Percentiles rank a stretch among this genome's conserved stretches.
phyloP scores from a whole-genome alignment of 1,140 invertebrate genomes.

The Musca domestica region DNA sequence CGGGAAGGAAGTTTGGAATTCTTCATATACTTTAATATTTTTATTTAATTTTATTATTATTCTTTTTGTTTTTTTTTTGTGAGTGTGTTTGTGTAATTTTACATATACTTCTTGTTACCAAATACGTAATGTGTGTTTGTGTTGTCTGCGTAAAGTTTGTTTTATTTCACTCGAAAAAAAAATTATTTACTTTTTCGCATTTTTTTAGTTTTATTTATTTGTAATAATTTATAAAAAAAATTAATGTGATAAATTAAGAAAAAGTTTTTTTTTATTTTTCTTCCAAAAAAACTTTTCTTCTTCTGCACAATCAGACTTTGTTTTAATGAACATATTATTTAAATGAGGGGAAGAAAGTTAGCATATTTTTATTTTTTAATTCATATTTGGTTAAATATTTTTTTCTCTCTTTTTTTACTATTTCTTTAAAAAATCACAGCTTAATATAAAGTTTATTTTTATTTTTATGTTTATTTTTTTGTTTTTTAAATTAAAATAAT shows the following conservation, averaged over 20 bases:
- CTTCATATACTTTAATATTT: background rate
- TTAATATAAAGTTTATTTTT: conserved; percentile 13
- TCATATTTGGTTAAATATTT: conserved; percentile 6
- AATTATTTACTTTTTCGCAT: background rate
- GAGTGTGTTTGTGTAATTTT: background rate
- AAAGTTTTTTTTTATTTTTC: background rate
- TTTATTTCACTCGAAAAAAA: background rate
- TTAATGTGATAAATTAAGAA: background rate
- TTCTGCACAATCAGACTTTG: conserved; percentile 20
- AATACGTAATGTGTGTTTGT: conserved; percentile 12
- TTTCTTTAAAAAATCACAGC: conserved; percentile 23
- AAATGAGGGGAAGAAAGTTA: background rate
- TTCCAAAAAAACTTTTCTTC: background rate
- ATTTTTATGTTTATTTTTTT: no score
- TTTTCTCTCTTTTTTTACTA: conserved; percentile 8
- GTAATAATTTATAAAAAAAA: background rate
- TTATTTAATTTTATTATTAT: conserved; percentile 11
- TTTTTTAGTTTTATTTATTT: background rate
- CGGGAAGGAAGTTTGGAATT: background rate
- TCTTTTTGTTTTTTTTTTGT: background rate
- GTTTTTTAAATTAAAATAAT: conserved; percentile 5
- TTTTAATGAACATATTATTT: no score
- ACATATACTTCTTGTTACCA: conserved; percentile 16
- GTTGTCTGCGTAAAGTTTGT: background rate
- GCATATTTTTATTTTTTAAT: background rate